Conservation (phyloP, 2,888 invertebrate genomes). For the Hirudinaria manillensis region DNA sequence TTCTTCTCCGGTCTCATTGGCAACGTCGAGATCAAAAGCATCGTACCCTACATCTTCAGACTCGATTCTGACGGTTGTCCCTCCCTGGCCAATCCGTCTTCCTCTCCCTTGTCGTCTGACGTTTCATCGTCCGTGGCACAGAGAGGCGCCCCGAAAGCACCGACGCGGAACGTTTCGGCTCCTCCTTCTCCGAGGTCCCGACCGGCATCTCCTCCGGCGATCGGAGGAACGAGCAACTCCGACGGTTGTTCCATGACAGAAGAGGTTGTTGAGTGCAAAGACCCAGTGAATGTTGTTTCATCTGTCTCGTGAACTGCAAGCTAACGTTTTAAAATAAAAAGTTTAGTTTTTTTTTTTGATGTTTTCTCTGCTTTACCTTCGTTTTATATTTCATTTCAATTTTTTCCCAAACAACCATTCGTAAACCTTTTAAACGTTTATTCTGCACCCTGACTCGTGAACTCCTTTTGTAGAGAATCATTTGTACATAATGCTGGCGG, state of each 20-base stretch:
- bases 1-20: constrained; percentile 87
- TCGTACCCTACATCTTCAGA: constrained; percentile 81
- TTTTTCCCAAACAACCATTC: no score
- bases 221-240: background rate
- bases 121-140: background rate
- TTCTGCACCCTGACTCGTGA: no score
- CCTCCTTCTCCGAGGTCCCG: background rate
- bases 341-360: background rate
- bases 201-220: background rate
- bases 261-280: constrained; percentile 18
- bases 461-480: no score
- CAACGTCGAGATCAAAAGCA: constrained; percentile 88
- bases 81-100: constrained; percentile 8
- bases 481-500: no score
- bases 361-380: background rate
- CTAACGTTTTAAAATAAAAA: background rate
- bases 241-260: constrained; percentile 16
- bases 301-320: constrained; percentile 24
- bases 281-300: constrained; percentile 12
- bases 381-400: constrained; percentile 4
- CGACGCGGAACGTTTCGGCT: background rate
- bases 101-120: background rate
- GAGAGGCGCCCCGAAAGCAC: background rate
- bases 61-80: constrained; percentile 56
- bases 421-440: no score